Percentiles rank a stretch among this genome's conserved stretches.
Evolutionary conservation across 2,888 invertebrate genomes (phyloP).

Genomic region (Chrysolina oricalcia): DNA sequence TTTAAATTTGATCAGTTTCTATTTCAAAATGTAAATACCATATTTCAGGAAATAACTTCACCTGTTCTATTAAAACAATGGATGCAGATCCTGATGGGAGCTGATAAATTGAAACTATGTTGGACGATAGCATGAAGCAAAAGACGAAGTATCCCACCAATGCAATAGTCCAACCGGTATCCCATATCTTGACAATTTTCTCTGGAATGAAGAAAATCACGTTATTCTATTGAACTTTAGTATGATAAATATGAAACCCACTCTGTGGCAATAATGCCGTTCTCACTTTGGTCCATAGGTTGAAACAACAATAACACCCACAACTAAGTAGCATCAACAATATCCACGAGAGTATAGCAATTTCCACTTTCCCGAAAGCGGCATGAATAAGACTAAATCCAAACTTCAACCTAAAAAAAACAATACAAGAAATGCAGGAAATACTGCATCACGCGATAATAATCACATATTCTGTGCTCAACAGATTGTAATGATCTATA

Average conservation of each 20-base stretch:
- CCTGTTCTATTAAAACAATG: background rate
- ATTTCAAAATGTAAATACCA: no score
- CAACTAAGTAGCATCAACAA: background rate
- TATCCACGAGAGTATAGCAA: background rate
- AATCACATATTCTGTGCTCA: no score
- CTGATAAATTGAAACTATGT: background rate
- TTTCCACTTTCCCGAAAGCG: background rate
- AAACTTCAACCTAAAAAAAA: background rate
- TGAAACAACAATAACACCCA: background rate
- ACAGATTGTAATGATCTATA: no score
- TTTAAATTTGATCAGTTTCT: no score
- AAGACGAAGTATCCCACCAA: background rate
- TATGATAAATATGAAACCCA: background rate
- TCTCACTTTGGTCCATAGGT: background rate
- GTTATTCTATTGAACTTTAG: background rate
- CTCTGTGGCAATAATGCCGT: background rate
- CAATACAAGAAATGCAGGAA: background rate
- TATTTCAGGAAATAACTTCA: background rate
- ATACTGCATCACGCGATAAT: no score
- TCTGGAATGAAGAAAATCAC: background rate
- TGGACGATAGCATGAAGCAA: background rate
- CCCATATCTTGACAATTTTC: background rate
- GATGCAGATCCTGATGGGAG: background rate
- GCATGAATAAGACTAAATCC: background rate
- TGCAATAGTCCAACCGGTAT: background rate